Conservation (phyloP, 2,888 invertebrate genomes). For the Ctenicera cuprea region DNA sequence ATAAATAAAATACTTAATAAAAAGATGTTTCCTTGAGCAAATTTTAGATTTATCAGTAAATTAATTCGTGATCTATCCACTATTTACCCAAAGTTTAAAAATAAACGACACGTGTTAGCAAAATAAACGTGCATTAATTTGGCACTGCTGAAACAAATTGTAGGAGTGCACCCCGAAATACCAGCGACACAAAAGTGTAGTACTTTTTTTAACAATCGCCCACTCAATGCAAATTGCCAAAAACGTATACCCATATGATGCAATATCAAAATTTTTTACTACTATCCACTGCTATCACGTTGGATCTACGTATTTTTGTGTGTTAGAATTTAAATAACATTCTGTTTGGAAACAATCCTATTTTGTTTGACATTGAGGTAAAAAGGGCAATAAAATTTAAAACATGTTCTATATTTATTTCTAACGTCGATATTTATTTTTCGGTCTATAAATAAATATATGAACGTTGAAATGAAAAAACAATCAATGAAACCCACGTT, state of each 20-base stretch:
- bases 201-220: background rate
- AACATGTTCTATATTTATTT: too few species aligned
- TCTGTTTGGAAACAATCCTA: too few species aligned
- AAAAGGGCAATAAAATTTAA: too few species aligned
- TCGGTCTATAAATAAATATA: background rate
- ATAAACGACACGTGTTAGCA: conserved; percentile 7
- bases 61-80: background rate
- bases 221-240: conserved; percentile 7
- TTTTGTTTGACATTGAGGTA: too few species aligned
- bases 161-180: conserved; percentile 19
- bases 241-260: background rate
- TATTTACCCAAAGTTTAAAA: conserved; percentile 3
- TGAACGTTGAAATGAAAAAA: background rate
- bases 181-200: background rate
- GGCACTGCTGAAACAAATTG: conserved; percentile 5
- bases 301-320: too few species aligned
- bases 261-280: background rate
- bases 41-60: conserved; percentile 1
- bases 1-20: background rate
- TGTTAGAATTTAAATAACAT: too few species aligned
- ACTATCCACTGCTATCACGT: background rate
- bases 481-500: conserved; percentile 9
- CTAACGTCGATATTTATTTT: too few species aligned
- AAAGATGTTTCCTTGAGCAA: background rate
- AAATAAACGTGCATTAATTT: conserved; percentile 9